Percentiles rank a stretch among this genome's conserved stretches.
Evolutionary conservation across 30 jellyfish, hydroid and myxozoan genomes (phyloP).

Genomic region (Aurelia sp.): DNA sequence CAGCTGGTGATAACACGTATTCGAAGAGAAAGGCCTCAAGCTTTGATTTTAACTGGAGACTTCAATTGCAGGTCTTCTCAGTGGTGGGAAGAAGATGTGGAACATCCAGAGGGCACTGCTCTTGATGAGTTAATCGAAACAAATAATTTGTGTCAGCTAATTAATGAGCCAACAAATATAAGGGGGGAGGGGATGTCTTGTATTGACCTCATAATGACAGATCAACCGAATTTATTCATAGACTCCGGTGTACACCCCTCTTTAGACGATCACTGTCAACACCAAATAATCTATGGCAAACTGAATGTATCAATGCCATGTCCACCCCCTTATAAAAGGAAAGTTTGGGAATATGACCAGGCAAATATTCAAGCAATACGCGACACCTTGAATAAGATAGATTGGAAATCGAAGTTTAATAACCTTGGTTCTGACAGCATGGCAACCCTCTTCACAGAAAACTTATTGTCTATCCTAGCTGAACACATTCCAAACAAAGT

Average conservation of each 20-base stretch:
- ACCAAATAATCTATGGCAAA: slow-evolving; percentile 52
- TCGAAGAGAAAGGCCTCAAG: slow-evolving; percentile 2
- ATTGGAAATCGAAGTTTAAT: too few relatives aligned
- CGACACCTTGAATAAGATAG: too few relatives aligned
- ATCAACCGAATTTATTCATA: slow-evolving; percentile 51
- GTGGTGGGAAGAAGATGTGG: slow-evolving; percentile 51
- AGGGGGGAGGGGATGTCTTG: slow-evolving; percentile 49
- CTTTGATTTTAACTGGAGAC: slow-evolving; percentile 36
- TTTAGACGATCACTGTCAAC: slow-evolving; percentile 61
- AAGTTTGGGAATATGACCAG: slow-evolving; percentile 42
- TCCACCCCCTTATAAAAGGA: slow-evolving; percentile 44
- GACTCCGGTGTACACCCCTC: slow-evolving; percentile 68
- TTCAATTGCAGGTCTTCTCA: slow-evolving; percentile 51
- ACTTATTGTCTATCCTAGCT: too few relatives aligned
- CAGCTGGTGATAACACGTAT: neutral
- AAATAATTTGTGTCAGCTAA: slow-evolving; percentile 18
- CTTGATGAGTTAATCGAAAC: slow-evolving; percentile 47
- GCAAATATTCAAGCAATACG: neutral
- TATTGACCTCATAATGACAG: slow-evolving; percentile 55
- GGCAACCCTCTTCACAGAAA: too few relatives aligned
- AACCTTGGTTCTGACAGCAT: too few relatives aligned
- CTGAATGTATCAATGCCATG: slow-evolving; percentile 10
- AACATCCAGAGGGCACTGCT: slow-evolving; percentile 53
- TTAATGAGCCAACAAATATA: slow-evolving; percentile 62
- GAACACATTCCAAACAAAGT: too few relatives aligned